Evolutionary conservation across 2,888 invertebrate genomes (phyloP).

Genomic region (Cremastinae sp.): DNA sequence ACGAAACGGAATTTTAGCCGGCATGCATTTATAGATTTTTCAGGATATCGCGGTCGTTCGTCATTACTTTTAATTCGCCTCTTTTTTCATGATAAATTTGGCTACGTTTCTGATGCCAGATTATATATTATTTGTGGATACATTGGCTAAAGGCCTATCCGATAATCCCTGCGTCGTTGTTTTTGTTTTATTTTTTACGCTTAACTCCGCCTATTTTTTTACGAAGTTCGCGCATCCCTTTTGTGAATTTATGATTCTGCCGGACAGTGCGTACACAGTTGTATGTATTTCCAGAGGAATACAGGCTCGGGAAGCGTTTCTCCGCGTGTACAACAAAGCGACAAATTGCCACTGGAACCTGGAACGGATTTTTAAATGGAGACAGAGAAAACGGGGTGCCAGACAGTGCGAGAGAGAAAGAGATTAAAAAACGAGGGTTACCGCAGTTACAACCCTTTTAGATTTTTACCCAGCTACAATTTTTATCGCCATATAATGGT

Average conservation of each 20-base stretch:
- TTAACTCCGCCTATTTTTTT: too few relatives aligned
- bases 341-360: conserved; percentile 28
- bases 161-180: conserved; percentile 34
- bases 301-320: conserved; percentile 12
- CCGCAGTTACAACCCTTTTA: conserved; percentile 15
- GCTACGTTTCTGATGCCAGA: conserved; percentile 16
- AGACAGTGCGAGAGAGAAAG: conserved; percentile 4
- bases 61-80: conserved; percentile 44
- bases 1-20: too few relatives aligned
- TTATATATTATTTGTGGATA: background rate
- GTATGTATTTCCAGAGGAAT: conserved; percentile 20
- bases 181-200: background rate
- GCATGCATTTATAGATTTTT: too few relatives aligned
- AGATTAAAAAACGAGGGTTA: conserved; percentile 8
- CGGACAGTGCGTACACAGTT: conserved; percentile 28
- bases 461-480: conserved; percentile 30
- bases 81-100: conserved; percentile 40
- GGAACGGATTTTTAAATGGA: too few relatives aligned
- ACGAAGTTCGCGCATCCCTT: conserved; percentile 21
- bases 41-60: background rate
- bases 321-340: conserved; percentile 14
- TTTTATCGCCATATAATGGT: conserved; percentile 13
- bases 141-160: conserved; percentile 25
- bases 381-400: background rate
- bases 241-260: conserved; percentile 45